Conservation (phyloP, 2,888 invertebrate species). For the Campaea margaritaria region DNA sequence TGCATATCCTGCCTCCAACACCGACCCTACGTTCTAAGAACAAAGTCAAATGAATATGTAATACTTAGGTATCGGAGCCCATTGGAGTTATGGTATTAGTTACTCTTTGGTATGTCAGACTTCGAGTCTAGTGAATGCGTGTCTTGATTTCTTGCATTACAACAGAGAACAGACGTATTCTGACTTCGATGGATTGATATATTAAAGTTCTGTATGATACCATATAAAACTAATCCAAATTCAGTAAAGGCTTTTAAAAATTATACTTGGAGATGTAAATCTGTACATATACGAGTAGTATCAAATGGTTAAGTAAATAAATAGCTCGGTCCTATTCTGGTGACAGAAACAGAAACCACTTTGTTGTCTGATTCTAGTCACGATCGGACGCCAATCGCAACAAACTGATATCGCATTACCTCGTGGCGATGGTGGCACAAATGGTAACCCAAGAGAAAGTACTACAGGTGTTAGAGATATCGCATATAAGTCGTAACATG, state of each 20-base stretch:
- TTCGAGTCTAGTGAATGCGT: neutral
- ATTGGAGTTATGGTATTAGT: neutral
- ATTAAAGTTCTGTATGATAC: no score
- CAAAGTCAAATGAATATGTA: conserved; percentile 38
- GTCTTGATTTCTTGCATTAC: neutral
- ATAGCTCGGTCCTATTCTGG: conserved; percentile 11
- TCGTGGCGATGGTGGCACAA: conserved; percentile 32
- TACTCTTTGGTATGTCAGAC: neutral
- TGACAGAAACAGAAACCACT: conserved; percentile 16
- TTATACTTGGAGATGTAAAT: no score
- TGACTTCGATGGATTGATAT: no score
- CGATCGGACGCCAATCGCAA: conserved; percentile 23
- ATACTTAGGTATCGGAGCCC: conserved; percentile 12
- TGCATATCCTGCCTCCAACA: conserved; percentile 59
- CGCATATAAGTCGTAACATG: conserved; percentile 41
- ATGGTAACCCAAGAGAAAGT: conserved; percentile 52
- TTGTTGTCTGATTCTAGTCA: conserved; percentile 33
- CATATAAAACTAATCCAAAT: no score
- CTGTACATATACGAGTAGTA: no score
- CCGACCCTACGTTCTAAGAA: conserved; percentile 51
- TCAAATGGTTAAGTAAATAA: conserved; percentile 18
- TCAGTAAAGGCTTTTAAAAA: no score
- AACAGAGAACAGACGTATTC: neutral
- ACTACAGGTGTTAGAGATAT: conserved; percentile 45
- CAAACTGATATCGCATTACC: conserved; percentile 26